Conservation (phyloP, 2,888 invertebrate genomes). For the Eilema griseolum region DNA sequence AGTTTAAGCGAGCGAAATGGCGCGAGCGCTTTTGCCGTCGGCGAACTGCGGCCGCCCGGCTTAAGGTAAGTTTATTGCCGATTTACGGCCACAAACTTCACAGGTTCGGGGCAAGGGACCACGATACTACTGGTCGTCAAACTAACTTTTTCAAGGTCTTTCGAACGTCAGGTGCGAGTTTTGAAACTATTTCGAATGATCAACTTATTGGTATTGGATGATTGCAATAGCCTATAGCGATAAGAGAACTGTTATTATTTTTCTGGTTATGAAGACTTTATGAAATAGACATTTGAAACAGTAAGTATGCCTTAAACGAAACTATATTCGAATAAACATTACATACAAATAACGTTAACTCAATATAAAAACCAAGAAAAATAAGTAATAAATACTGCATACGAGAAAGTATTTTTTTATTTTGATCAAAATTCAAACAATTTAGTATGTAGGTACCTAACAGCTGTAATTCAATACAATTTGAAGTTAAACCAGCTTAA, state of each 20-base stretch:
- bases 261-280: slow-evolving; percentile 16
- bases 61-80: slow-evolving; percentile 86
- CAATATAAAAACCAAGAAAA: background rate
- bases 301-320: background rate
- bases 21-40: slow-evolving; percentile 81
- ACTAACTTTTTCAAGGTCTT: slow-evolving; percentile 77
- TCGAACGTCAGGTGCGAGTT: slow-evolving; percentile 58
- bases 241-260: slow-evolving; percentile 31
- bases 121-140: slow-evolving; percentile 70
- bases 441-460: background rate
- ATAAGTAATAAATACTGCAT: background rate
- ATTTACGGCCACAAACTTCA: slow-evolving; percentile 79
- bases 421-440: background rate
- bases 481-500: background rate
- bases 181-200: slow-evolving; percentile 55
- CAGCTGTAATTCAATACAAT: background rate
- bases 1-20: slow-evolving; percentile 79
- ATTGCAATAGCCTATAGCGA: slow-evolving; percentile 61
- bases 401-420: background rate
- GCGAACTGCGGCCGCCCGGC: slow-evolving; percentile 80
- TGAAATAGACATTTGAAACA: slow-evolving; percentile 13
- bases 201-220: slow-evolving; percentile 47
- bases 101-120: slow-evolving; percentile 70
- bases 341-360: background rate
- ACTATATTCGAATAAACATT: background rate